These are phyloP conservation scores for Phyllotreta cruciferae DNA, from an alignment of 2,888 invertebrate species.

Conservation along the genomic window DNA sequence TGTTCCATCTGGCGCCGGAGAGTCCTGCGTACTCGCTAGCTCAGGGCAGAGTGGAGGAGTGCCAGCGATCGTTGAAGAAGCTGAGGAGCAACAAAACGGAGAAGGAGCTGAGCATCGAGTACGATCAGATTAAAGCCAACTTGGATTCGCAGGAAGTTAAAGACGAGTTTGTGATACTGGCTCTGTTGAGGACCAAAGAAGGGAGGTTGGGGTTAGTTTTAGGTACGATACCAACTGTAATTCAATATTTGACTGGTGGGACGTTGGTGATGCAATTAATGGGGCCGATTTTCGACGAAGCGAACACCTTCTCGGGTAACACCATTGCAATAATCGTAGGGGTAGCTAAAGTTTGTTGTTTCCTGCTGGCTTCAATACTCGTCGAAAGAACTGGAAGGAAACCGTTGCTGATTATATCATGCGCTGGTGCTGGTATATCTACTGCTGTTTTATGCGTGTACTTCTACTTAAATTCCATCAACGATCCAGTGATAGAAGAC, in stretches of 20 bases:
- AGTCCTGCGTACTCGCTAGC: constrained; percentile 8
- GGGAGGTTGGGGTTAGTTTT: constrained; percentile 15
- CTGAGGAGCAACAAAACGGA: constrained; percentile 14
- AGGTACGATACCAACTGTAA: neutral
- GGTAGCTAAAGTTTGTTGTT: neutral
- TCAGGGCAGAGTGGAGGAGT: constrained; percentile 1
- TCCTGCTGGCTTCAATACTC: neutral
- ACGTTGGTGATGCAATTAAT: constrained; percentile 19
- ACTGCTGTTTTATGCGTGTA: neutral
- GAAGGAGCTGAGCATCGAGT: neutral
- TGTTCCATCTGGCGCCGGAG: constrained; percentile 13
- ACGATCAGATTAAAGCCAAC: constrained; percentile 1
- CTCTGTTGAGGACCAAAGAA: constrained; percentile 12
- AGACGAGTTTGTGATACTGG: neutral
- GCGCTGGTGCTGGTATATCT: neutral
- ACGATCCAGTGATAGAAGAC: neutral
- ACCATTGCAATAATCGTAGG: constrained; percentile 22
- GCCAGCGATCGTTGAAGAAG: constrained; percentile 2
- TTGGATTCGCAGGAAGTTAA: neutral
- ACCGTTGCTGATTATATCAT: neutral
- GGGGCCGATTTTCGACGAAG: constrained; percentile 25
- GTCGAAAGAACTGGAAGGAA: constrained; percentile 6
- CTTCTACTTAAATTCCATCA: constrained; percentile 5
- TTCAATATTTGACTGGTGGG: constrained; percentile 19
- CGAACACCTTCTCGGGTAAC: constrained; percentile 22